Evolutionary conservation across 2,113 vertebrate genomes (phyloP).

Genomic region (Phainopepla nitens): DNA sequence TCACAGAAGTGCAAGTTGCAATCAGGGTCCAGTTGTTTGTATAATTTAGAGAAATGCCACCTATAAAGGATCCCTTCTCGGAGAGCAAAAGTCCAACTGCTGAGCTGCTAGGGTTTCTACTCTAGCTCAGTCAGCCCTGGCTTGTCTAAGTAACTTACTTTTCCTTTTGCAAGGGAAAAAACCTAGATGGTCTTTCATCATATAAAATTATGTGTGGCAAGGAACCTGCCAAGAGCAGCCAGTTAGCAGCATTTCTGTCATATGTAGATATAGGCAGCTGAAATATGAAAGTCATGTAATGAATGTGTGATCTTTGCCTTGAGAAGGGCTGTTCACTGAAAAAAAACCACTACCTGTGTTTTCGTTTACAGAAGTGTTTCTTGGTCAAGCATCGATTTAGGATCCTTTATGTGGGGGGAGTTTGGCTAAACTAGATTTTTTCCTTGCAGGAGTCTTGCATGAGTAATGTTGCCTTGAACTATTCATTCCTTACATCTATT

Average conservation of each 20-base stretch:
- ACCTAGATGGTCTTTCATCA: neutral
- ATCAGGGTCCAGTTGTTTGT: fast-evolving
- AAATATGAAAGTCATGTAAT: neutral
- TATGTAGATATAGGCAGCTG: neutral
- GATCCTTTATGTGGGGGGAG: neutral
- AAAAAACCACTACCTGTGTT: neutral
- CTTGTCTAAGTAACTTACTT: neutral
- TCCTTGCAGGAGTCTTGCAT: neutral
- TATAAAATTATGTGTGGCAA: neutral
- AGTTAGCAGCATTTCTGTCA: neutral
- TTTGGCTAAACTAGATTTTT: neutral
- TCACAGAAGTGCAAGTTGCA: neutral
- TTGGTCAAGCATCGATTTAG: neutral
- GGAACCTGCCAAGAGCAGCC: neutral
- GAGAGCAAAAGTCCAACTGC: neutral
- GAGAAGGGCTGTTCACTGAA: neutral
- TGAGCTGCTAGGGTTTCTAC: neutral
- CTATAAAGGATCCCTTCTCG: neutral
- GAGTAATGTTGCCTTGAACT: neutral
- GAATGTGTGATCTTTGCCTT: neutral
- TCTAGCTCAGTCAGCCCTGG: neutral
- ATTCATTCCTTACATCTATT: neutral
- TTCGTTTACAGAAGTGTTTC: neutral
- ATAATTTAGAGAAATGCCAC: neutral
- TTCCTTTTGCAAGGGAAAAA: neutral